Base-by-base conservation (phyloP, 2,113 vertebrate genomes). In the Aldabrachelys gigantea region DNA sequence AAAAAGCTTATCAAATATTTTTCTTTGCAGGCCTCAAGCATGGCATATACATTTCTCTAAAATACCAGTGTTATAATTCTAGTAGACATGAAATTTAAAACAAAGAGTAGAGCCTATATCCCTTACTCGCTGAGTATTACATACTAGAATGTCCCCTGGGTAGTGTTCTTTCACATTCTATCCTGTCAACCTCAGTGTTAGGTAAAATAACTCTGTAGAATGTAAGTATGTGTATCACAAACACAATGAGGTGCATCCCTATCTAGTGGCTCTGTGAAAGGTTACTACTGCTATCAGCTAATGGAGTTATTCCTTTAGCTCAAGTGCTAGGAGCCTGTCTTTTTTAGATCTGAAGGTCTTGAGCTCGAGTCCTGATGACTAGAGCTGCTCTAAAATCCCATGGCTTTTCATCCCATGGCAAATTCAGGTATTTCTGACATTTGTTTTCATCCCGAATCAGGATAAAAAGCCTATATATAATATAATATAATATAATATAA, bases 361-460 rank as follows among this genome's bases (percentile, higher is more conserved):
- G 90, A 92, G 82, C 87, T 59, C 65, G 72, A 93, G 78, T 93
- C 90, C 94, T 89, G 24, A 85, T 0, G 0, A 80, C 78, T 2
- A 1, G 93, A 50, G 24, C 72, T 82, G 78, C 27, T 75, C 95
- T 94, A 87, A 96, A 95, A 87, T 69, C 82, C 50, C 50, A 14
- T 50, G 38, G 81, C 57, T 88, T 93, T 93, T 86, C 57, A 92
- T 41, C 38, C 38, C 35, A n/a, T 29, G 17, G 35, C 14, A 44
- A 75, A 41, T 38, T 44, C 72, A 41, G 38, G 10, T 44, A 41
- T 79, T 92, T 95, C 83, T 94, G 94, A 96, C 92, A n/a, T 95
- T 95, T 95, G 86, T 84, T 97, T 95, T 96, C 54, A 3, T 92
- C 81, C 78, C 65, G 81, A 95, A 79, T 95, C 95, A 92, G 96